Base-by-base conservation (phyloP, 2,888 invertebrate genomes). In the Nezara viridula region DNA sequence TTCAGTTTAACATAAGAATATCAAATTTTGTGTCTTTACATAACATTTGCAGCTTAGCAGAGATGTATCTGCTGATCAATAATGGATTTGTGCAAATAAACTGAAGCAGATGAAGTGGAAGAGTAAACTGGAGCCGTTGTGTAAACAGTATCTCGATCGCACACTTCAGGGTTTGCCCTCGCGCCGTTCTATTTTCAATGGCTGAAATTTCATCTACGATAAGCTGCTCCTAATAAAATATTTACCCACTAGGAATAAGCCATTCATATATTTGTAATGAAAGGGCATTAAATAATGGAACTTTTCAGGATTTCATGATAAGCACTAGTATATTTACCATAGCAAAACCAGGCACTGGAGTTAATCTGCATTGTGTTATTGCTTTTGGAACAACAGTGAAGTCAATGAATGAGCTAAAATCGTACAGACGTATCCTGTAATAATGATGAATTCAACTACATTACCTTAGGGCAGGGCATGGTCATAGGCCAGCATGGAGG, bases 111-210 rank as follows among this genome's bases (percentile, higher is more conserved):
- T 27, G 12, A 60, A 60, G 60, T 12, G 60, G 24, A 14, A 37
- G 37, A 21, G 32, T 5, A 73, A 19, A 7, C 32, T 73, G 14
- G 7, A 37, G 32, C 66, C 7, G 37, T 37, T 73, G 66, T 73
- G 19, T 73, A 73, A 73, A 73, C 66, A 73, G 66, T 73, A 73
- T 73, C 37, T 37, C 6, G 32, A 73, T 73, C 24, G 66, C 66
- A 73, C 66, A 37, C 66, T 73, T 73, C 37, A 60, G 1, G 60
- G 60, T 60, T 60, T 37, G 66, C 32, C 6, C 32, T n/a, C 27
- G 9, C 21, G 19, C 37, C 24, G 66, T 21, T 73, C 66, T 21
- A 19, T 32, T 73, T 73, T 73, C 66, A 73, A 37, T 32, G 19
- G 19, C 66, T 73, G 66, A 60, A 60, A 60, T 60, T 27, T 27